These are phyloP conservation scores for Hippotragus niger DNA, from an alignment of 2,113 vertebrate species.

Conservation along the genomic window DNA sequence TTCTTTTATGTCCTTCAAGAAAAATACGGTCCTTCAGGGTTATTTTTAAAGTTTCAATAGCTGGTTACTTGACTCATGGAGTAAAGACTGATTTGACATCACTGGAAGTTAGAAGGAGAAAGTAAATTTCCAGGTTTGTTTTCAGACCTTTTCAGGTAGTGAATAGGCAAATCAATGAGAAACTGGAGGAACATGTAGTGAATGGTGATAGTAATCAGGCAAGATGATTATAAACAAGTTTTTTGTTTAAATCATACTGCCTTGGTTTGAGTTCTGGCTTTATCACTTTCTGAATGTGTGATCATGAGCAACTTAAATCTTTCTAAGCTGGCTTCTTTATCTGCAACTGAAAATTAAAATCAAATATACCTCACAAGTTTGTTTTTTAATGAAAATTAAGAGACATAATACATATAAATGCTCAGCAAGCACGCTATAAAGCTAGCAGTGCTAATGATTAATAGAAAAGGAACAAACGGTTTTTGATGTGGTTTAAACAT, in stretches of 20 bases:
- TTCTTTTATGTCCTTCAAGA: not conserved
- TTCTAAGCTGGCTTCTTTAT: not conserved
- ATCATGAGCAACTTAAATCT: not conserved
- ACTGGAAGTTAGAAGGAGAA: not conserved
- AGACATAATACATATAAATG: not conserved
- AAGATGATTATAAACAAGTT: not conserved
- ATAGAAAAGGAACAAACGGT: not conserved
- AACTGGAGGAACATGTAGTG: not conserved
- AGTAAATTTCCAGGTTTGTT: not conserved
- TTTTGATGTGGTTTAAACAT: not conserved
- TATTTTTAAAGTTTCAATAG: not conserved
- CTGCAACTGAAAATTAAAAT: not conserved
- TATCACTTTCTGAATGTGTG: not conserved
- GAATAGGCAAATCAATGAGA: not conserved
- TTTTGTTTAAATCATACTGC: not conserved
- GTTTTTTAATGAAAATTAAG: not conserved
- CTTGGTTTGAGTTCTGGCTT: not conserved
- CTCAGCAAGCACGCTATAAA: not conserved
- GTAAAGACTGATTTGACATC: not conserved
- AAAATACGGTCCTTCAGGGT: not conserved
- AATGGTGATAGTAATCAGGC: not conserved
- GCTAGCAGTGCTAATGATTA: not conserved
- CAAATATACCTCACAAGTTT: not conserved
- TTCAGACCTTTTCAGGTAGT: not conserved
- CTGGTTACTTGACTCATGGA: not conserved